phyloP scores from a whole-genome alignment of 2,797 vertebrate genomes.

The Falco berigora region DNA sequence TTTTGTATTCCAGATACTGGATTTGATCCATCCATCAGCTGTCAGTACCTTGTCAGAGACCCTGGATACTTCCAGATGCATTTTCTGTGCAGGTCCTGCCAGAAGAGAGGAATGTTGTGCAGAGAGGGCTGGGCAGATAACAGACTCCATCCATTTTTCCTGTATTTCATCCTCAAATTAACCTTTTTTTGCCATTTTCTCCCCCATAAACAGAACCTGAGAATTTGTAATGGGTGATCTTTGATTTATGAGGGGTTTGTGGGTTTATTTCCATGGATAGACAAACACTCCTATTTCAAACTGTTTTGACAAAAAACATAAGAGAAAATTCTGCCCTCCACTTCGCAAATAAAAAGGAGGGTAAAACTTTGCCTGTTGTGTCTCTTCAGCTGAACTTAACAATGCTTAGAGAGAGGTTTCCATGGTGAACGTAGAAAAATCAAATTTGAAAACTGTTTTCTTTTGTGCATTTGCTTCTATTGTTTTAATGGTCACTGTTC shows the following conservation, averaged over 20 bases:
- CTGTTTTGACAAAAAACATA: background rate
- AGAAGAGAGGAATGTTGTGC: background rate
- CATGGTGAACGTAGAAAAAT: background rate
- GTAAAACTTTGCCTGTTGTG: background rate
- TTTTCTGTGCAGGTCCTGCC: background rate
- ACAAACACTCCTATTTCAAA: background rate
- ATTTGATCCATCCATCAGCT: slow-evolving; percentile 40
- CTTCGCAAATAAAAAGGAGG: background rate
- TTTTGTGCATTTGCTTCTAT: background rate
- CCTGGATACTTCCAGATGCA: background rate
- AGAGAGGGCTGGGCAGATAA: background rate
- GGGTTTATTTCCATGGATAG: background rate
- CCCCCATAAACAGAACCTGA: background rate
- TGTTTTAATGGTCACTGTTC: background rate
- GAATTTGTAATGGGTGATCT: background rate
- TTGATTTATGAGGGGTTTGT: background rate
- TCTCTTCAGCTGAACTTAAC: background rate
- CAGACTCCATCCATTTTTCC: background rate
- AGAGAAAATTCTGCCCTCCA: background rate
- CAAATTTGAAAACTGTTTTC: background rate
- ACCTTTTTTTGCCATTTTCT: background rate
- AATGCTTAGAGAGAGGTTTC: background rate
- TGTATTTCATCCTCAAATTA: background rate
- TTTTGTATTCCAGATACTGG: background rate
- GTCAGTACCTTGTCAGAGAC: background rate